Percentiles rank a stretch among this genome's conserved stretches.
phyloP scores from a whole-genome alignment of 2,113 vertebrate species.

The Neotoma lepida region DNA sequence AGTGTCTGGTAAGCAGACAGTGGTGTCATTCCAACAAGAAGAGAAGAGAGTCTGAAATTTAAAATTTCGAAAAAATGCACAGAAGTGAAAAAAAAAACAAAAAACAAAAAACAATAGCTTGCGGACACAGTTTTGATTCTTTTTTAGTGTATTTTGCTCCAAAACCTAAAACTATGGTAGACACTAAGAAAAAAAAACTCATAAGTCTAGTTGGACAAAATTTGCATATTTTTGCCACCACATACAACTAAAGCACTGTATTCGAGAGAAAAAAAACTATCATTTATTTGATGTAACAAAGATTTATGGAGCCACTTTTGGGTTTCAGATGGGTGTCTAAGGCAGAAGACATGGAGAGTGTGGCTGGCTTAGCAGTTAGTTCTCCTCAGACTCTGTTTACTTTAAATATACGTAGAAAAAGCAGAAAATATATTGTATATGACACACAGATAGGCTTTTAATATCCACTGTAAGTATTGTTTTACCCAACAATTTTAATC shows the following conservation, averaged over 20 bases:
- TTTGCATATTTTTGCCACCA: neutral
- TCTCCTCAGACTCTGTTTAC: neutral
- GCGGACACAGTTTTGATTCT: constrained; percentile 12
- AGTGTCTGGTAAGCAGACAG: constrained; percentile 34
- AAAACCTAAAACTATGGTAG: constrained; percentile 22
- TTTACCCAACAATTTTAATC: neutral
- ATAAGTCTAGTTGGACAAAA: neutral
- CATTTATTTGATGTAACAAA: constrained; percentile 9
- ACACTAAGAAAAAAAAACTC: constrained; percentile 14
- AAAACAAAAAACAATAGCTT: neutral
- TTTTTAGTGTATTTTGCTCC: neutral
- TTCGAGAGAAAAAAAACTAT: neutral
- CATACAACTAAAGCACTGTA: constrained; percentile 18
- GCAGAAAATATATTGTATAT: neutral
- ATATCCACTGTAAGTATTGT: neutral
- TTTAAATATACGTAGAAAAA: neutral
- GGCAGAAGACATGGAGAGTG: neutral
- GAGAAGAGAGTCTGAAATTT: constrained; percentile 30
- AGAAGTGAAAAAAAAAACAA: neutral
- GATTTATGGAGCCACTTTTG: neutral
- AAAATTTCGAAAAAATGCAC: constrained; percentile 49
- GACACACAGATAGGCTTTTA: neutral
- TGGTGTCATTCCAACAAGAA: neutral
- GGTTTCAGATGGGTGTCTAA: neutral
- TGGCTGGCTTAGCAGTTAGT: neutral